Conservation (phyloP, 30 jellyfish, hydroid and myxozoan species). For the Pelagia noctiluca region DNA sequence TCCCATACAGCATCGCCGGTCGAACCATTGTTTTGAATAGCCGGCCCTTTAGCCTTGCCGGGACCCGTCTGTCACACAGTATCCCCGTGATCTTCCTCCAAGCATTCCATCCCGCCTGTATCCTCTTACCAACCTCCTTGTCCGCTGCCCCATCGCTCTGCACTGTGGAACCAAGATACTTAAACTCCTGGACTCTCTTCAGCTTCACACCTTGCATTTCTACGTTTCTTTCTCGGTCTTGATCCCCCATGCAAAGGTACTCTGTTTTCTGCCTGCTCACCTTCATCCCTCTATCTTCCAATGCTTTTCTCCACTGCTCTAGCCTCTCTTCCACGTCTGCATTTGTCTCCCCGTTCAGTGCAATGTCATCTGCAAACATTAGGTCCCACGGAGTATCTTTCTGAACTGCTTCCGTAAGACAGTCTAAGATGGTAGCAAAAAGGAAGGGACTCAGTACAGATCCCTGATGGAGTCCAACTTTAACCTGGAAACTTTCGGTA, state of each 20-base stretch:
- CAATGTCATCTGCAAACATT: slow-evolving; percentile 12
- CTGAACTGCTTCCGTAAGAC: slow-evolving; percentile 5
- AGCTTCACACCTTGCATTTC: slow-evolving; percentile 22
- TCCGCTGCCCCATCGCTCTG: slow-evolving; percentile 29
- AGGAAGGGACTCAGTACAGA: slow-evolving; percentile 20
- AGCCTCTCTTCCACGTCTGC: neutral
- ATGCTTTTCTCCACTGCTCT: neutral
- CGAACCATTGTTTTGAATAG: too few relatives aligned
- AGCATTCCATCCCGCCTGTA: too few relatives aligned
- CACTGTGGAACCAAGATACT: slow-evolving; percentile 33
- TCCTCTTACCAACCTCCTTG: too few relatives aligned
- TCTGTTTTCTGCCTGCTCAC: slow-evolving; percentile 23
- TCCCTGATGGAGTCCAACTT: neutral
- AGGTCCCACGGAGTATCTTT: slow-evolving; percentile 5
- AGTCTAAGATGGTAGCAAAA: neutral
- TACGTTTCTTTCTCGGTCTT: neutral
- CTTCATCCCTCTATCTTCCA: slow-evolving; percentile 23
- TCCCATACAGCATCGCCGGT: too few relatives aligned
- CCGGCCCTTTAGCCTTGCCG: too few relatives aligned
- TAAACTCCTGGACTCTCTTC: slow-evolving; percentile 11
- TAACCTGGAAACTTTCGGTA: neutral
- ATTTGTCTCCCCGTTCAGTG: neutral
- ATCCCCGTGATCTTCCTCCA: too few relatives aligned
- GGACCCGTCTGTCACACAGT: too few relatives aligned
- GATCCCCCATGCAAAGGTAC: slow-evolving; percentile 19